Conservation (phyloP, 2,888 invertebrate species). For the Trypoxylon attenuatum region DNA sequence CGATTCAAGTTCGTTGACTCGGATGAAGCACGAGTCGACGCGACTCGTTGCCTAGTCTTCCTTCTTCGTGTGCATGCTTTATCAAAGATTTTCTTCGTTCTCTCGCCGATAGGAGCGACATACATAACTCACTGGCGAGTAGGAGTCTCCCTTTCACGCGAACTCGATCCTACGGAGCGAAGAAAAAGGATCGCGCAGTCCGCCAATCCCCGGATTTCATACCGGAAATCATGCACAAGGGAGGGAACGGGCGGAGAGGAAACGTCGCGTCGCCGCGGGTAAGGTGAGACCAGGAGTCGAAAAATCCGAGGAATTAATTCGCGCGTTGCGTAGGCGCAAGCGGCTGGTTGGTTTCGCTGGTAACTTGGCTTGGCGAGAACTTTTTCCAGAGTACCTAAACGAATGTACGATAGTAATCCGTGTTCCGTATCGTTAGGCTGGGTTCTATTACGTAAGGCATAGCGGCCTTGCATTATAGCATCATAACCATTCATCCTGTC, state of each 20-base stretch:
- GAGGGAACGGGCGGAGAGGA: background rate
- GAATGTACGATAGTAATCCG: slow-evolving; percentile 60
- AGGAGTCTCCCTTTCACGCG: background rate
- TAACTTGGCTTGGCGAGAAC: no score
- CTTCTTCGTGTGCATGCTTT: background rate
- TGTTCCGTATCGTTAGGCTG: slow-evolving; percentile 63
- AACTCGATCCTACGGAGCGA: background rate
- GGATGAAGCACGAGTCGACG: background rate
- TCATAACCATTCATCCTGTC: slow-evolving; percentile 71
- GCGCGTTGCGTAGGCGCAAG: no score
- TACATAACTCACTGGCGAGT: background rate
- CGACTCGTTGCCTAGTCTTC: background rate
- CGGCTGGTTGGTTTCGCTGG: no score
- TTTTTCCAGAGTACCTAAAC: no score
- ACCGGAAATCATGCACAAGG: background rate
- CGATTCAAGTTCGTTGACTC: background rate
- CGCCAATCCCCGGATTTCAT: background rate
- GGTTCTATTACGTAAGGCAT: slow-evolving; percentile 67
- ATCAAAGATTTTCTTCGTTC: background rate
- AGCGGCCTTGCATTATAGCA: slow-evolving; percentile 71
- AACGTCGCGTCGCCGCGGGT: slow-evolving; percentile 12
- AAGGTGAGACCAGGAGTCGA: slow-evolving; percentile 31
- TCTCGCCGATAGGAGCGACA: background rate
- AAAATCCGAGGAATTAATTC: slow-evolving; percentile 37
- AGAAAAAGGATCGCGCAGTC: background rate